phyloP scores from a whole-genome alignment of 1,140 invertebrate species.

The Penaeus vannamei region DNA sequence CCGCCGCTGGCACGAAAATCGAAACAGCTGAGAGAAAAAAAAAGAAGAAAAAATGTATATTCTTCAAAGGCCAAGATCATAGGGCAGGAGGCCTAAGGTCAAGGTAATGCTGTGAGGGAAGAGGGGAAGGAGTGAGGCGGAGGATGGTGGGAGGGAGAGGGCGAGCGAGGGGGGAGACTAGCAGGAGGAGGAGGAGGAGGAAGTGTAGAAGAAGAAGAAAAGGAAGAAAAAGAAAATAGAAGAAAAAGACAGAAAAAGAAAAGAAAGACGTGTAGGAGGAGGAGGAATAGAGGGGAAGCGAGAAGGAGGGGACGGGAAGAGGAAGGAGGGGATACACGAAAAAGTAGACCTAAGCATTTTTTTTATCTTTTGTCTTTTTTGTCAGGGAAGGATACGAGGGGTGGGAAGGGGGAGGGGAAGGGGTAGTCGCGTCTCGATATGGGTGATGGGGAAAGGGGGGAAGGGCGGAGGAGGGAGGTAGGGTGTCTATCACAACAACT shows the following conservation, averaged over 20 bases:
- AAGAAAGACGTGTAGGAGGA: neutral
- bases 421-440: too few species aligned
- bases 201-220: neutral
- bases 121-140: too few species aligned
- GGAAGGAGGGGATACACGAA: neutral
- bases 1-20: too few species aligned
- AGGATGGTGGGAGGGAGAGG: neutral
- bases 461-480: too few species aligned
- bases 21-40: too few species aligned
- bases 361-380: constrained; percentile 1
- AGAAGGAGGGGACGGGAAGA: constrained; percentile 1
- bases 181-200: neutral
- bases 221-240: neutral
- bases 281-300: neutral
- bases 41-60: too few species aligned
- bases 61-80: too few species aligned
- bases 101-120: too few species aligned
- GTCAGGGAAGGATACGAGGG: neutral
- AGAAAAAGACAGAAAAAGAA: neutral
- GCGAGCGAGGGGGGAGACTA: neutral
- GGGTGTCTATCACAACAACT: too few species aligned
- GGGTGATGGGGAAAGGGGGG: too few species aligned
- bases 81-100: too few species aligned
- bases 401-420: neutral
- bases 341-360: constrained; percentile 20